These are phyloP conservation scores for Lipophrys pholis DNA, from an alignment of 2,113 vertebrate species.

Conservation along the genomic window DNA sequence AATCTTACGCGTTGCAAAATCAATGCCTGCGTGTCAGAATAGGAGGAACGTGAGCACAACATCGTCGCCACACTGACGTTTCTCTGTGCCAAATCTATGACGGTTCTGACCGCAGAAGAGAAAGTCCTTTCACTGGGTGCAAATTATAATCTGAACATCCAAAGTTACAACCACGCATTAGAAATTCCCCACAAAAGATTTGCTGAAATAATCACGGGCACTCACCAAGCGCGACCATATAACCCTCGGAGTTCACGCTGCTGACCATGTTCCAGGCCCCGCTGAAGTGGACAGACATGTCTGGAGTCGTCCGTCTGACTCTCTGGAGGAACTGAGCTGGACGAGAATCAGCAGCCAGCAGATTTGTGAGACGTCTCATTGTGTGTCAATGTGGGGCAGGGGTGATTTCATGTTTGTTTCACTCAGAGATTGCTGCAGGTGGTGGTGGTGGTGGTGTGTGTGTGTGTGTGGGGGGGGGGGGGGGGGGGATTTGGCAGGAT, in stretches of 20 bases:
- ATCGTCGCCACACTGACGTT: background rate
- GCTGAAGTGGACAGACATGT: slow-evolving; percentile 86
- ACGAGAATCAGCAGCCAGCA: background rate
- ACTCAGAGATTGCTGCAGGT: background rate
- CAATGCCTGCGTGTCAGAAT: slow-evolving; percentile 81
- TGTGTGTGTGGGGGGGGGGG: slow-evolving; percentile 24
- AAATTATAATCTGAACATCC: no score
- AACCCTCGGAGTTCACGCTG: slow-evolving; percentile 88
- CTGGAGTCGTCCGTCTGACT: slow-evolving; percentile 29
- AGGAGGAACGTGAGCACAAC: background rate
- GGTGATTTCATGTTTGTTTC: slow-evolving; percentile 51
- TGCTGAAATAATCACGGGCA: background rate
- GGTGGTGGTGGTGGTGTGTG: no score
- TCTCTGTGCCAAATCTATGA: background rate
- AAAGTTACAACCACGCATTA: no score
- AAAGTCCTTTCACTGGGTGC: background rate
- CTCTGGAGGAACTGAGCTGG: slow-evolving; percentile 4
- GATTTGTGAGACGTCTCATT: slow-evolving; percentile 41
- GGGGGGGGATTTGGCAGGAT: slow-evolving; percentile 41
- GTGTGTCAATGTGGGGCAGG: slow-evolving; percentile 69
- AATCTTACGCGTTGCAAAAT: slow-evolving; percentile 90
- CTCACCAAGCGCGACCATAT: slow-evolving; percentile 89
- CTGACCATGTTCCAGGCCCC: slow-evolving; percentile 89
- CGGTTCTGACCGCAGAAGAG: background rate
- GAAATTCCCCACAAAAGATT: background rate